phyloP scores from a whole-genome alignment of 2,113 vertebrate species.

The Stigmatopora argus region DNA sequence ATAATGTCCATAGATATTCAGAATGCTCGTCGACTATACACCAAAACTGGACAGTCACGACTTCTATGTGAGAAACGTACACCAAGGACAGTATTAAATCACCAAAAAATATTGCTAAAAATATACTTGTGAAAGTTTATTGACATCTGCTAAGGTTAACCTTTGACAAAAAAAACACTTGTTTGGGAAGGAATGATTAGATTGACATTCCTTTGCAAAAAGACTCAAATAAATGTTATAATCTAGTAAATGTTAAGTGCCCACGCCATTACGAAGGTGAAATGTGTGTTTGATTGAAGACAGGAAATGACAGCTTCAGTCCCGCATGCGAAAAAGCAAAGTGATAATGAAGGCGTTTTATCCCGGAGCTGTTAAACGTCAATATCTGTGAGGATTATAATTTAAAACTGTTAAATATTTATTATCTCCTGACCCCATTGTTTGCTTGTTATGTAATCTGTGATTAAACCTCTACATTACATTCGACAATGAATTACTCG shows the following conservation, averaged over 20 bases:
- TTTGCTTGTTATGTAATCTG: neutral
- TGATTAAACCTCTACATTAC: neutral
- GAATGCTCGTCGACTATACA: conserved; percentile 33
- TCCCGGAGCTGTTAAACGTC: conserved; percentile 21
- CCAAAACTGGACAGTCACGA: conserved; percentile 31
- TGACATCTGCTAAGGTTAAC: neutral
- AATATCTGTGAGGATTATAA: conserved; percentile 22
- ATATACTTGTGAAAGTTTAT: neutral
- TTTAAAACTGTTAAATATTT: conserved; percentile 4
- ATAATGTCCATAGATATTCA: conserved; percentile 33
- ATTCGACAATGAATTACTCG: too few relatives aligned
- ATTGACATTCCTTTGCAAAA: neutral
- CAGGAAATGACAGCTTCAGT: conserved; percentile 9
- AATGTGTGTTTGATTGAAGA: conserved; percentile 8
- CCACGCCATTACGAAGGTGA: neutral
- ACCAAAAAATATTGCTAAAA: neutral
- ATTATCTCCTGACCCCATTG: neutral
- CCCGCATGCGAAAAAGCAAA: neutral
- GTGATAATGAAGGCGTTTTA: conserved; percentile 34
- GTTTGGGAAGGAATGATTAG: neutral
- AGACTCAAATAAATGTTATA: neutral
- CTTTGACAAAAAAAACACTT: neutral
- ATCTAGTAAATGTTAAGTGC: neutral
- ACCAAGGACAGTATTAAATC: neutral
- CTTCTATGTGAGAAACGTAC: conserved; percentile 17